Evolutionary conservation across 2,113 vertebrate species (phyloP).

Genomic region (Calyptomena viridis): DNA sequence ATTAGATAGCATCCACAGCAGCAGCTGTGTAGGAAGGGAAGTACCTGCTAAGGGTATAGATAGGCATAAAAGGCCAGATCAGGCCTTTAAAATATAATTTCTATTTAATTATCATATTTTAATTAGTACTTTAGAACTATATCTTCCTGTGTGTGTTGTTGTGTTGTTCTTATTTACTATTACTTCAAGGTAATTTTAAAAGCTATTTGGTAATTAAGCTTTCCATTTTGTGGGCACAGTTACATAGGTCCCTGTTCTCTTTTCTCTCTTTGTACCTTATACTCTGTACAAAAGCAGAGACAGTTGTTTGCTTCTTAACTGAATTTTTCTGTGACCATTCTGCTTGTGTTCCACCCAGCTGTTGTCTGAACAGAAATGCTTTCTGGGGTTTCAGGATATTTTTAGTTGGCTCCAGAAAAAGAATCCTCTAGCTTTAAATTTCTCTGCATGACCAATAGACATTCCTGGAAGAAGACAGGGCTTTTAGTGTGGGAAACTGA

Average conservation of each 20-base stretch:
- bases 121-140: background rate
- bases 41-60: background rate
- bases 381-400: background rate
- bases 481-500: background rate
- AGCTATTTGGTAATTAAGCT: background rate
- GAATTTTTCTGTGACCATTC: background rate
- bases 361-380: background rate
- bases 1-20: background rate
- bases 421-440: background rate
- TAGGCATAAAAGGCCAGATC: background rate
- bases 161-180: background rate
- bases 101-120: background rate
- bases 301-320: background rate
- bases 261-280: background rate
- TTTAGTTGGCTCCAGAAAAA: background rate
- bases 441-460: background rate
- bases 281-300: background rate
- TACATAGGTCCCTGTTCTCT: background rate
- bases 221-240: background rate
- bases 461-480: background rate
- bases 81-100: background rate
- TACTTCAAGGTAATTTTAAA: background rate
- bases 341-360: background rate
- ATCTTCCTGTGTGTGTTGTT: background rate
- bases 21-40: background rate